Evolutionary conservation across 1,140 invertebrate species (phyloP), one percentile per base, ranked within the genome.

Genomic region (Campoletis sonorensis): DNA sequence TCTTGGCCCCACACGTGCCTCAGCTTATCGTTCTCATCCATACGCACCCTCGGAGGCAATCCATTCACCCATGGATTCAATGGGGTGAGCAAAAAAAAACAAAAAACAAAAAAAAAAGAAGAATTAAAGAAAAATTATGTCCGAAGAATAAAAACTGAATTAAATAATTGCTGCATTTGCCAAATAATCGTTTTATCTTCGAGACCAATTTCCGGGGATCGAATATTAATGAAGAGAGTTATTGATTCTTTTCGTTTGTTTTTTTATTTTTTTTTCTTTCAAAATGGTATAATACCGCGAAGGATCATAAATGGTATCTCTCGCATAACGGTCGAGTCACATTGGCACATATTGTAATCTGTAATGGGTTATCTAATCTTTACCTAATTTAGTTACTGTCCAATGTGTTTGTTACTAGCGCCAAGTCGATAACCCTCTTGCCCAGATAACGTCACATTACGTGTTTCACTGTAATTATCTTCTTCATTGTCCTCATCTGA

Each of bases 21-120:
- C 16, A n/a, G 73, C 73, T 77, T 77, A 77, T 77, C 73, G 51
- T 61, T 54, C 51, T 61, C 73, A 27, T 33, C 73, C 73, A 77
- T 40, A 77, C 73, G 21, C 68, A 18, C 67, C 13, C 30, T 18
- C 27, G 18, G 67, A 18, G 27, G 11, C 30, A 21, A 75, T 51
- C 72, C 33, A 45, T 23, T 45, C 7, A 23, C 33, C 70, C 5
- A 51, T 26, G 26, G 18, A 23, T 23, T 21, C 16, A n/a, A 49
- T 7, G 51, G 51, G 51, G 8, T 54, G 51, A 23, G 7, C 8
- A 2, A 72, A 45, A 49, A 40, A 72, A 70, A 70, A 33, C 26
- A 23, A 26, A 68, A 30, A 30, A 68, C 11, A 68, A 1, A 26
- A 71, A 26, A 16, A 67, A 10, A n/a, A n/a, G n/a, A n/a, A n/a